Evolutionary conservation across 2,888 invertebrate genomes (phyloP).

Genomic region (Cylindroiulus punctatus): DNA sequence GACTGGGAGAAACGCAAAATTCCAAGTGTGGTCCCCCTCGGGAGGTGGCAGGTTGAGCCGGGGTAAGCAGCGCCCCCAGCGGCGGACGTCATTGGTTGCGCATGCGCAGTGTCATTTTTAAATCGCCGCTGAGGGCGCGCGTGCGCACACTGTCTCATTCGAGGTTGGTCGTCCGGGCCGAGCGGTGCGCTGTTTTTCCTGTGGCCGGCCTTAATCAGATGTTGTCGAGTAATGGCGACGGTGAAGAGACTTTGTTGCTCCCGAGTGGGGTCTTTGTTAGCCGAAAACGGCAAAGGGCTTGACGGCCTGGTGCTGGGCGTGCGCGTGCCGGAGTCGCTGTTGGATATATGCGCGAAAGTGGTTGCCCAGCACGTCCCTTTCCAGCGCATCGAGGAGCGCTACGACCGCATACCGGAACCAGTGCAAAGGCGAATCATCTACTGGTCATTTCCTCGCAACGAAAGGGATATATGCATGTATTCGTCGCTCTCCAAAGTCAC

Average conservation of each 20-base stretch:
- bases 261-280: constrained; percentile 60
- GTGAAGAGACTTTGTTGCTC: constrained; percentile 61
- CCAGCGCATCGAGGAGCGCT: constrained; percentile 86
- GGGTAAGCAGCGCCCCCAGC: no score
- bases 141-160: constrained; percentile 43
- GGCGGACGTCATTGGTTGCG: neutral
- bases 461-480: constrained; percentile 90
- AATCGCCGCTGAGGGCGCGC: constrained; percentile 5
- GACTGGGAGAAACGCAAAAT: no score
- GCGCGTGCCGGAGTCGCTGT: constrained; percentile 74
- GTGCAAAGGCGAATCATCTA: constrained; percentile 87
- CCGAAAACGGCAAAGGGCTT: constrained; percentile 57
- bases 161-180: neutral
- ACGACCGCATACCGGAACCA: constrained; percentile 87
- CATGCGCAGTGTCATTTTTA: constrained; percentile 29
- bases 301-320: constrained; percentile 55
- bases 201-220: constrained; percentile 43
- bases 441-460: constrained; percentile 89
- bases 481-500: constrained; percentile 76
- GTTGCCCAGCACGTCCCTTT: constrained; percentile 87
- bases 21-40: no score
- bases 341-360: constrained; percentile 84
- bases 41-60: neutral
- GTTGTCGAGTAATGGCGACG: constrained; percentile 60
- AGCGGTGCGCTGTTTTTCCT: constrained; percentile 1